Evolutionary conservation across 2,797 vertebrate species (phyloP), one percentile per base, ranked within the genome.

Genomic region (Sebastes wilsoni): DNA sequence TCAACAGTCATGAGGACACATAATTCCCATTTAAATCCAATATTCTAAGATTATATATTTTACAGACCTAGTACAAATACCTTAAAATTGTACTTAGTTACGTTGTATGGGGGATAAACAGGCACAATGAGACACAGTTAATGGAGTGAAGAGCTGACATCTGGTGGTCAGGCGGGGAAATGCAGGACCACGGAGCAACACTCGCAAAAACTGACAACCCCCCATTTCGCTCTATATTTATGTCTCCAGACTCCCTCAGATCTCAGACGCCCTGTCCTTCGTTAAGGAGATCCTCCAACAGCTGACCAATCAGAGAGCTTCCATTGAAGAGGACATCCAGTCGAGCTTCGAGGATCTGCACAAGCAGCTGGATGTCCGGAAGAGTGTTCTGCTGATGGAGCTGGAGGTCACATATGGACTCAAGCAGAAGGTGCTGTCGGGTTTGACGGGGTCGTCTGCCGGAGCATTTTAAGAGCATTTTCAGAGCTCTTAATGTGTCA

Each of bases 331-430:
- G 77, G 97, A 99, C 93, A 97, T 99, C 92, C 97, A 98, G 85
- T 96, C 96, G 9, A 98, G 97, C 86, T 98, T 99, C 8, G 97
- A 97, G 77, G 98, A 99, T 79, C 96, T 99, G 59, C 98, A 99
- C 94, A 98, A 98, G 94, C 99, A 98, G 69, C 92, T 99, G 77
- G 98, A 99, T 14, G 97, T 99, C 69, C 95, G 98, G 76, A 99
- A 99, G 93, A 99, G 98, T 0, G 98, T 99, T n/a, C 94, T 99
- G 80, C 96, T 99, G 5, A 99, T 99, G 98, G 98, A 99, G 90
- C 95, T 99, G 89, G 98, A 99, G 88, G 98, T 99, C 90, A 99
- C 98, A 66, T 98, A 97, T 11, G 98, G 98, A 78, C 97, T 98
- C 90, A 99, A 99, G 90, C 98, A 99, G 92, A 99, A 99, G 96